Base-by-base conservation (phyloP, 2,113 vertebrate species). In the Girardinichthys multiradiatus region DNA sequence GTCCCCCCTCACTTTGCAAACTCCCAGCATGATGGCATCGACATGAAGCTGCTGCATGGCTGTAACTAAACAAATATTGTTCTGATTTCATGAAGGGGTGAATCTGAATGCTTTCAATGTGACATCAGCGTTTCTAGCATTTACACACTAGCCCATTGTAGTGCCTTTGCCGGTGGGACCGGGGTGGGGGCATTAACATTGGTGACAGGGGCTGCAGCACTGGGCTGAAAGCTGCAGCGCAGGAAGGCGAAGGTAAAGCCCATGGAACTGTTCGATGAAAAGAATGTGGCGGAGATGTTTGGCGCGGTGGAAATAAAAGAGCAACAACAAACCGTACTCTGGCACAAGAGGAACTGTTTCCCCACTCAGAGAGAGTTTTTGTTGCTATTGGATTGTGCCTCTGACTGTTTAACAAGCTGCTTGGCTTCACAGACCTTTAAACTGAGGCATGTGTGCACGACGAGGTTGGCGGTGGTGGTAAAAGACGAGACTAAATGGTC, bases 1-100 rank as follows among this genome's bases (percentile, higher is more conserved):
- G 69, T 74, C 64, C 79, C 70, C 79, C 69, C 70, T 72, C 63
- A 45, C 72, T 70, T 76, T 39, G 10, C 76, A 70, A 69, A 88
- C 27, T 67, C 84, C 48, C 87, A 84, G 86, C 84, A 19, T 80
- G 84, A 78, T 45, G 72, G 64, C 60, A 4, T 12, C 51, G 74
- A 64, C 58, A 5, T 11, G 42, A 82, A 74, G 74, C 79, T 72
- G 74, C 77, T 80, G 81, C 76, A 72, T n/a, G 86, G 39, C 76
- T 82, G 70, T 87, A 91, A 90, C 91, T 92, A 91, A 92, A 91
- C 93, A 93, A 93, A 93, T 93, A 91, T 94, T 94, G 91, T 89
- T 91, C 83, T 87, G 80, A 86, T 92, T 94, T 92, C 85, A 85
- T 51, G 76, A n/a, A 90, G 84, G 74, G 87, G 86, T 88, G 81